Evolutionary conservation across 2,797 vertebrate species (phyloP).

Genomic region (Pantherophis alleghaniensis): DNA sequence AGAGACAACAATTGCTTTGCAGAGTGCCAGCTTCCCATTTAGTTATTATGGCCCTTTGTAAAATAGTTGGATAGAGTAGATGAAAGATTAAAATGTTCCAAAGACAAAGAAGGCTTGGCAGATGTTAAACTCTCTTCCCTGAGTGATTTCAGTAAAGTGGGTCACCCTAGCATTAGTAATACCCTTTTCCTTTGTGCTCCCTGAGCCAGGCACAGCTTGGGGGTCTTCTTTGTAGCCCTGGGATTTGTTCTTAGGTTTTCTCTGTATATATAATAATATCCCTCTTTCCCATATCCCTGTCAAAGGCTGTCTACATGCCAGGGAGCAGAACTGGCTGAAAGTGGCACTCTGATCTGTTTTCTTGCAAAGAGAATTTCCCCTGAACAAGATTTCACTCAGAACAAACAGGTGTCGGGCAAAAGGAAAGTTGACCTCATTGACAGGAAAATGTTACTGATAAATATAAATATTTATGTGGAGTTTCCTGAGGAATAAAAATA

Average conservation of each 20-base stretch:
- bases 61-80: neutral
- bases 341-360: neutral
- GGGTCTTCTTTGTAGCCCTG: constrained; percentile 41
- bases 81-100: neutral
- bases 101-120: neutral
- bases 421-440: constrained; percentile 38
- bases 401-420: fast-evolving
- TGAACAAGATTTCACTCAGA: neutral
- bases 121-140: neutral
- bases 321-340: neutral
- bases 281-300: neutral
- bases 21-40: neutral
- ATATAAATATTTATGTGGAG: neutral
- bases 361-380: neutral
- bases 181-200: fast-evolving
- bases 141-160: constrained; percentile 23
- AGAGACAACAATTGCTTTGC: neutral
- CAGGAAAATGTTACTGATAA: neutral
- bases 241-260: constrained; percentile 53
- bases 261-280: constrained; percentile 36
- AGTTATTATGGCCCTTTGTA: constrained; percentile 5
- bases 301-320: constrained; percentile 25
- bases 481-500: neutral
- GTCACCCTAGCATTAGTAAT: neutral
- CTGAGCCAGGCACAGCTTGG: constrained; percentile 1